Evolutionary conservation across 2,113 vertebrate genomes (phyloP), one percentile per base, ranked within the genome.

Genomic region (Stigmatopora argus): DNA sequence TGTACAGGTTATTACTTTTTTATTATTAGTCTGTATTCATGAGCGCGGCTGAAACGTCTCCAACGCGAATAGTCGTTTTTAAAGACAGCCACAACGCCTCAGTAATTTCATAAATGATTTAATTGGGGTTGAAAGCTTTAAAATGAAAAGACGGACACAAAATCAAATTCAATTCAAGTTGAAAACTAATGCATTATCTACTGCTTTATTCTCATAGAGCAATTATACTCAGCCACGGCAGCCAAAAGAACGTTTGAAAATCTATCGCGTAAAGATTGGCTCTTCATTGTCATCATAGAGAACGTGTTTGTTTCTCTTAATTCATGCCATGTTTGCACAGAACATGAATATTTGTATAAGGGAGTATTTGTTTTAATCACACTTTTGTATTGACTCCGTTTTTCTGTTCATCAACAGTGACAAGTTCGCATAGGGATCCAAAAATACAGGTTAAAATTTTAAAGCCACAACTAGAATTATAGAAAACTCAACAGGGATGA

Each of bases 1-100:
- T 64, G 62, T 72, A 64, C 65, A 76, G 57, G 73, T 57, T 61
- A 56, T 60, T 80, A 41, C 45, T 66, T 26, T 61, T 70, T 46
- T 62, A 78, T 81, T 74, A 58, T 9, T 19, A 64, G 60, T 83
- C 49, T 70, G 80, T 74, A 80, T 85, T 80, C 79, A 80, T 34
- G 23, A 71, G 72, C 78, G 81, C 70, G 70, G 49, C 63, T 70
- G 74, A 61, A 66, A 75, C 45, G 61, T 64, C 31, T 34, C 52
- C 66, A 71, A 49, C 67, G 58, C 19, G 49, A 59, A 31, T 41
- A 62, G 38, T 56, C 67, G 5, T 70, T 52, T 17, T 11, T 10
- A 51, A 71, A 66, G 17, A 45, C 35, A 21, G 0, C 18, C 38
- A 31, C 19, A 35, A 64, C 21, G 38, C 31, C 31, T 14, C 21